Conservation (phyloP, 2,797 vertebrate genomes). For the Argentina silus region DNA sequence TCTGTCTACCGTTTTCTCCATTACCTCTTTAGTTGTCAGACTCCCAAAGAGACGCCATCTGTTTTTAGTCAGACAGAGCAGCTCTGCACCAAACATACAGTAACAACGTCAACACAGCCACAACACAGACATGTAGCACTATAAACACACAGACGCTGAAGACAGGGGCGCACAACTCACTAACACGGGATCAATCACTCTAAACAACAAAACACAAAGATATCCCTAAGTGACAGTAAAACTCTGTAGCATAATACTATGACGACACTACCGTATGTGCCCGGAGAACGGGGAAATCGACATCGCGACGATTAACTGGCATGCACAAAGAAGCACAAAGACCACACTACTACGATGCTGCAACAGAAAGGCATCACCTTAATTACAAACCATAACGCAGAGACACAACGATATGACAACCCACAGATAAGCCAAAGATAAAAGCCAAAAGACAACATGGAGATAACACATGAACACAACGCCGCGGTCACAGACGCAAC, state of each 20-base stretch:
- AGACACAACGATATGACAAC: conserved; percentile 38
- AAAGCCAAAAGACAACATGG: neutral
- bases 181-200: conserved; percentile 46
- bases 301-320: too few species aligned
- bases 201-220: conserved; percentile 52
- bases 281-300: too few species aligned
- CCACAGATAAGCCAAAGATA: neutral
- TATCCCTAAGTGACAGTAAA: conserved; percentile 28
- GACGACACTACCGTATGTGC: too few species aligned
- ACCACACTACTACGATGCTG: neutral
- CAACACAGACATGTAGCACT: conserved; percentile 46
- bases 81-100: conserved; percentile 54
- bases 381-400: neutral
- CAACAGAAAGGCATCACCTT: neutral
- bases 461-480: conserved; percentile 17
- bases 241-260: too few species aligned
- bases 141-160: conserved; percentile 55
- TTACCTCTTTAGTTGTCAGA: conserved; percentile 61
- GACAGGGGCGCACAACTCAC: conserved; percentile 40
- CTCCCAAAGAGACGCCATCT: conserved; percentile 64
- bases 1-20: conserved; percentile 48
- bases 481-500: conserved; percentile 45
- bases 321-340: conserved; percentile 14
- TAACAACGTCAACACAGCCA: conserved; percentile 18
- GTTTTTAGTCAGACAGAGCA: conserved; percentile 61